Percentiles rank a stretch among this genome's conserved stretches.
These are phyloP conservation scores for Fragum sueziense DNA, from an alignment of 2,888 invertebrate species.

Conservation along the genomic window DNA sequence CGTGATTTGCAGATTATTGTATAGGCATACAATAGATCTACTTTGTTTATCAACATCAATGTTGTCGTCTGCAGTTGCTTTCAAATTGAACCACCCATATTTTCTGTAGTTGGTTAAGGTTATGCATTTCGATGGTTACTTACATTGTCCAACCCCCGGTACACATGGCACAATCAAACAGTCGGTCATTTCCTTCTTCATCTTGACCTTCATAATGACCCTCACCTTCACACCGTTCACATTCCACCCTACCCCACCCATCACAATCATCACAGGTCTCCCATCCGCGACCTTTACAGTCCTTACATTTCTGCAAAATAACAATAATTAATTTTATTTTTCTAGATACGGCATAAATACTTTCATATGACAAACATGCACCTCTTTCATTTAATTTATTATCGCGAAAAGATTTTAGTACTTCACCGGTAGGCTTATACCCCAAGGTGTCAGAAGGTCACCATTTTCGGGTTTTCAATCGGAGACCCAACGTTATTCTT, in stretches of 20 bases:
- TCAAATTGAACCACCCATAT: not conserved
- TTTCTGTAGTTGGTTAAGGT: not conserved
- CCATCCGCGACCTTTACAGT: constrained; percentile 59
- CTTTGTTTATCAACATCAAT: not conserved
- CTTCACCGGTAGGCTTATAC: too few relatives aligned
- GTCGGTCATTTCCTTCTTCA: constrained; percentile 38
- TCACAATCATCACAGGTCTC: constrained; percentile 59
- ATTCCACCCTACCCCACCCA: constrained; percentile 54
- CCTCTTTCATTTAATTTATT: too few relatives aligned
- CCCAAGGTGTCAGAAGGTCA: too few relatives aligned
- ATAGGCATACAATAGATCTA: too few relatives aligned
- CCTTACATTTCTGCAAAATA: constrained; percentile 57
- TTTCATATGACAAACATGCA: too few relatives aligned
- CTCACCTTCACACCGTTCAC: constrained; percentile 47
- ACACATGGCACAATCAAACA: constrained; percentile 35
- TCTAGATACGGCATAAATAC: too few relatives aligned
- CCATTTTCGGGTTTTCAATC: too few relatives aligned
- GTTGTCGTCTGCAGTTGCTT: not conserved
- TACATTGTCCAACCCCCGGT: constrained; percentile 32
- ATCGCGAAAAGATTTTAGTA: too few relatives aligned
- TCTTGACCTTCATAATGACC: constrained; percentile 22
- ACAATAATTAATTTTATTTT: too few relatives aligned
- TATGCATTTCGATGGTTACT: not conserved
- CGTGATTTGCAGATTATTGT: too few relatives aligned
- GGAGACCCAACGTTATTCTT: too few relatives aligned